Conservation (phyloP, 2,797 vertebrate species). For the Dryobates pubescens region DNA sequence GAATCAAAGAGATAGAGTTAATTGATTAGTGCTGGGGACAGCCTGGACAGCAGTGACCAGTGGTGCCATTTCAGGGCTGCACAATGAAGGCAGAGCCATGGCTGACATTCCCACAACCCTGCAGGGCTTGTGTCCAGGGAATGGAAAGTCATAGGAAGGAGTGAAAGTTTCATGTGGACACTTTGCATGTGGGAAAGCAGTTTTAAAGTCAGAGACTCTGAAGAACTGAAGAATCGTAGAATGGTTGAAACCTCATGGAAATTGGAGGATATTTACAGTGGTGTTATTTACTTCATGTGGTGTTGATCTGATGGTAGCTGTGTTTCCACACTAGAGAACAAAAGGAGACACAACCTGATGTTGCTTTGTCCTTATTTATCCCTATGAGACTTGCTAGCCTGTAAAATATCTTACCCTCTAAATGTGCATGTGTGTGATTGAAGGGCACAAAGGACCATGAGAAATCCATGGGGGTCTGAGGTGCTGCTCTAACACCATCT, state of each 20-base stretch:
- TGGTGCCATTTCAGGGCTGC: not conserved
- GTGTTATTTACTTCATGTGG: not conserved
- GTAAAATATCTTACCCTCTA: slow-evolving; percentile 25
- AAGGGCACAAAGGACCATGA: slow-evolving; percentile 11
- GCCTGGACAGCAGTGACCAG: accelerated
- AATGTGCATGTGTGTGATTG: slow-evolving; percentile 11
- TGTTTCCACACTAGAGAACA: slow-evolving; percentile 38
- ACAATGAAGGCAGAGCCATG: accelerated
- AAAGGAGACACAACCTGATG: slow-evolving; percentile 1
- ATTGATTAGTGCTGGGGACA: not conserved
- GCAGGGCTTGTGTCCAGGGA: not conserved
- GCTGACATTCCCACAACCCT: no score
- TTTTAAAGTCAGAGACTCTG: not conserved
- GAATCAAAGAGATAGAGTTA: not conserved
- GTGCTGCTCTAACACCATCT: not conserved
- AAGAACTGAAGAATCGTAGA: no score
- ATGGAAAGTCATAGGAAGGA: accelerated
- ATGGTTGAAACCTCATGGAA: not conserved
- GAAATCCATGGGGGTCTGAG: not conserved
- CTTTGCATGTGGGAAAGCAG: accelerated
- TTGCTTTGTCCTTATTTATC: slow-evolving; percentile 38
- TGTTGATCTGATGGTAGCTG: slow-evolving; percentile 52
- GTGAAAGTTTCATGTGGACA: accelerated
- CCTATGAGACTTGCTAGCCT: not conserved
- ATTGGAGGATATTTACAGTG: slow-evolving; percentile 49